Evolutionary conservation across 2,797 vertebrate species (phyloP).

Genomic region (Enteromius unitaeniatus): DNA sequence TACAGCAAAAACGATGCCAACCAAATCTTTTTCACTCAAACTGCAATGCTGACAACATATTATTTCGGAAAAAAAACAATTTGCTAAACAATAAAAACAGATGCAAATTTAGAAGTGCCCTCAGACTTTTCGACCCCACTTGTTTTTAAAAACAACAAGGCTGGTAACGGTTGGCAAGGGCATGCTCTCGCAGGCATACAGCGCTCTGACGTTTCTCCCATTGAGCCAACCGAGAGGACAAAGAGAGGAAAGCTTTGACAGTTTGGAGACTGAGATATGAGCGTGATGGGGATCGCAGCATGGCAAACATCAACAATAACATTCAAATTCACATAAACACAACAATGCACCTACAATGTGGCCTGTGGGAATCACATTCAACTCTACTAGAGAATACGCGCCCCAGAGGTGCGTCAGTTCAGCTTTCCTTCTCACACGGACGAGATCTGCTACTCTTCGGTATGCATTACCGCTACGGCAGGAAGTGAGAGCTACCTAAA

Average conservation of each 20-base stretch:
- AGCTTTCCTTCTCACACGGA: constrained; percentile 2
- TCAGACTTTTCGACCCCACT: constrained; percentile 15
- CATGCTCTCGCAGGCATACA: background rate
- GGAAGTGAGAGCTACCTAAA: constrained; percentile 27
- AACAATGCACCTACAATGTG: constrained; percentile 36
- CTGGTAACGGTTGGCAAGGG: constrained; percentile 30
- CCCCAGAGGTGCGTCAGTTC: constrained; percentile 9
- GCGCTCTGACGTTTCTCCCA: background rate
- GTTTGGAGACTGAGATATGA: constrained; percentile 60
- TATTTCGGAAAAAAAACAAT: background rate
- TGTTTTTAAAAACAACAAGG: constrained; percentile 34
- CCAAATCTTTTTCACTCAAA: background rate
- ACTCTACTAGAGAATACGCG: background rate
- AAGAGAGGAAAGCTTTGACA: constrained; percentile 66
- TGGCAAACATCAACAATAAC: constrained; percentile 50
- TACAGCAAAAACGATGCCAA: background rate
- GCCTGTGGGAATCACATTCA: constrained; percentile 23
- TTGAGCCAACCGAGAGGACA: constrained; percentile 54
- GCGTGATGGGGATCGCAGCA: constrained; percentile 44
- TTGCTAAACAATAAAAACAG: background rate
- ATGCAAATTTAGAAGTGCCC: background rate
- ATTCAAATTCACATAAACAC: constrained; percentile 38
- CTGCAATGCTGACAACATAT: background rate
- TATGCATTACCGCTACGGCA: constrained; percentile 23
- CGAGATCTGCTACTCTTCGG: background rate